phyloP scores from a whole-genome alignment of 1,140 invertebrate genomes.

The Protaetia brevitarsis region DNA sequence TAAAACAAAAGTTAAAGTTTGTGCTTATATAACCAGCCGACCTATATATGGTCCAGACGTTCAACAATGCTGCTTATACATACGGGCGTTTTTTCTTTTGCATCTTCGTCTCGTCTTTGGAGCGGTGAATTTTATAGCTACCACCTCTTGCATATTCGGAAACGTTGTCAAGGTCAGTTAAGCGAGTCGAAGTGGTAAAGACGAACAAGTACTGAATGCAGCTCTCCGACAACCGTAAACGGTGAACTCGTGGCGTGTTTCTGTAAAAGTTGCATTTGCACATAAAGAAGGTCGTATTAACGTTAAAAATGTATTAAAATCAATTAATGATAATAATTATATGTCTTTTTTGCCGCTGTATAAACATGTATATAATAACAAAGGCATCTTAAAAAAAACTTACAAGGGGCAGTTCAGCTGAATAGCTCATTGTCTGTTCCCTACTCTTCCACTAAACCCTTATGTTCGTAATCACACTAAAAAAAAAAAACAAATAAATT shows the following conservation, averaged over 20 bases:
- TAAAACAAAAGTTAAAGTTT: conserved; percentile 23
- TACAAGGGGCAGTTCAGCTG: too few relatives aligned
- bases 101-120: conserved; percentile 16
- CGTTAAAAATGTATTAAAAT: not conserved
- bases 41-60: conserved; percentile 31
- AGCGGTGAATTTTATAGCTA: conserved; percentile 22
- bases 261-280: too few relatives aligned
- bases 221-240: not conserved
- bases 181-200: conserved; percentile 6
- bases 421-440: too few relatives aligned
- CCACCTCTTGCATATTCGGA: conserved; percentile 13
- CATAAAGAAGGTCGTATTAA: too few relatives aligned
- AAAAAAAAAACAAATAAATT: too few relatives aligned
- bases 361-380: too few relatives aligned
- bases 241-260: not conserved
- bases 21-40: conserved; percentile 31
- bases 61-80: conserved; percentile 28
- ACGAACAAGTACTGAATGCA: not conserved
- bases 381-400: too few relatives aligned
- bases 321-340: not conserved
- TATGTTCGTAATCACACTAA: too few relatives aligned
- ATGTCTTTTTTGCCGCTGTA: too few relatives aligned
- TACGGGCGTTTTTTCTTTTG: conserved; percentile 21
- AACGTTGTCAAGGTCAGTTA: conserved; percentile 37
- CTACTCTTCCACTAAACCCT: too few relatives aligned